Evolutionary conservation across 2,888 invertebrate genomes (phyloP).

Genomic region (Dasysyrphus tricinctus): DNA sequence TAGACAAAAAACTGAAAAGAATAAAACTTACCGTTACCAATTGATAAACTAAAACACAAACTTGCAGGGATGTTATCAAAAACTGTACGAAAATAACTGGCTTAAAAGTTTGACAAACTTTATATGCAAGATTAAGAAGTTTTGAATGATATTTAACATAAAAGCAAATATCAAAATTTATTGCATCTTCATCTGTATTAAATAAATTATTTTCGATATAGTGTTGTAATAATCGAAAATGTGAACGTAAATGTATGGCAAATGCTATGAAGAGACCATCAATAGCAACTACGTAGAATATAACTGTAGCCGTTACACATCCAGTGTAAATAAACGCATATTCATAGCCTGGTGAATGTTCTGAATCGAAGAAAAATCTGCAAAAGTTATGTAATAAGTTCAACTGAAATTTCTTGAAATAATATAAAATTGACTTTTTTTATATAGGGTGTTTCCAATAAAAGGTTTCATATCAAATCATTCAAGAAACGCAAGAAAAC

Average conservation of each 20-base stretch:
- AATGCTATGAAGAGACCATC: constrained; percentile 81
- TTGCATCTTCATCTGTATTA: constrained; percentile 48
- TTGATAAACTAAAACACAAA: constrained; percentile 82
- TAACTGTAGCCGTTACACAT: constrained; percentile 77
- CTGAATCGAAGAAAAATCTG: constrained; percentile 80
- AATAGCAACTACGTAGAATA: constrained; percentile 79
- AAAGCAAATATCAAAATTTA: constrained; percentile 73
- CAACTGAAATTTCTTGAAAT: too few species aligned
- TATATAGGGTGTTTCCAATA: too few species aligned
- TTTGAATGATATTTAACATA: constrained; percentile 79
- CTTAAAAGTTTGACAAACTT: constrained; percentile 78
- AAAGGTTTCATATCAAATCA: too few species aligned
- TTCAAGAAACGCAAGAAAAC: too few species aligned
- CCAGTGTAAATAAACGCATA: constrained; percentile 78
- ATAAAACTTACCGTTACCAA: constrained; percentile 78
- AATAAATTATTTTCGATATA: constrained; percentile 73
- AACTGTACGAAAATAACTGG: constrained; percentile 82
- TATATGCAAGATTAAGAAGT: constrained; percentile 77
- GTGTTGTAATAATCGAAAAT: constrained; percentile 79
- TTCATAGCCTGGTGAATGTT: constrained; percentile 79
- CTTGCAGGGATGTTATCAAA: constrained; percentile 81
- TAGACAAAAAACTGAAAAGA: background rate
- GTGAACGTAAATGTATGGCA: constrained; percentile 79
- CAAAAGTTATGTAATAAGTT: background rate
- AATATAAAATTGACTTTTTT: too few species aligned